Base-by-base conservation (phyloP, 2,113 vertebrate species). In the Callaeas wilsoni region DNA sequence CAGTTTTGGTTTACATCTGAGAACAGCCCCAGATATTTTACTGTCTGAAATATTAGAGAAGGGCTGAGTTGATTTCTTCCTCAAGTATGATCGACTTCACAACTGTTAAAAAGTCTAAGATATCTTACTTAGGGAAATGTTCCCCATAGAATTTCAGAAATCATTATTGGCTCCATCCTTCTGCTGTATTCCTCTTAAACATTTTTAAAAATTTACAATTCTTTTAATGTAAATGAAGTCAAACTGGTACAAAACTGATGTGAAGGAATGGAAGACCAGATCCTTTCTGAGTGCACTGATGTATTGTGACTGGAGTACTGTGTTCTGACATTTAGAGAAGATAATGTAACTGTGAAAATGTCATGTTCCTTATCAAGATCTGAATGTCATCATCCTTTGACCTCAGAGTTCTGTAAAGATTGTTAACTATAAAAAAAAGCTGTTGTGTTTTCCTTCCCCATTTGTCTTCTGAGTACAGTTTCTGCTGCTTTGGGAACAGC, bases 331-430 rank as follows among this genome's bases (percentile, higher is more conserved):
- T 94, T 96, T 96, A 73, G 89, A 81, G 93, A 95, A 67, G 64
- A 92, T 63, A 95, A 74, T 73, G 46, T 95, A 95, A 90, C 88
- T 96, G 84, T 92, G 93, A 95, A 97, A 97, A 97, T 95, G 94
- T 88, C 90, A 57, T 35, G 25, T 87, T 97, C 74, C 33, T 97
- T 96, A 95, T 85, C 60, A 57, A 88, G 91, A 79, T 73, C 71
- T 94, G 90, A 95, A 96, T 93, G 88, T 84, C 90, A 93, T 69
- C 86, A 85, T 93, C 57, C 80, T 95, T 91, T 89, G 94, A 90
- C 94, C 89, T 87, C 63, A 85, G 69, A 93, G 33, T 83, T 80
- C 80, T 89, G 64, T 80, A 76, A 71, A 78, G 53, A 86, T 39
- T 53, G 62, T 33, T 76, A 81, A 83, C 76, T 70, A 21, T 9